Conservation (phyloP, 2,113 vertebrate species). For the Tursiops truncatus region DNA sequence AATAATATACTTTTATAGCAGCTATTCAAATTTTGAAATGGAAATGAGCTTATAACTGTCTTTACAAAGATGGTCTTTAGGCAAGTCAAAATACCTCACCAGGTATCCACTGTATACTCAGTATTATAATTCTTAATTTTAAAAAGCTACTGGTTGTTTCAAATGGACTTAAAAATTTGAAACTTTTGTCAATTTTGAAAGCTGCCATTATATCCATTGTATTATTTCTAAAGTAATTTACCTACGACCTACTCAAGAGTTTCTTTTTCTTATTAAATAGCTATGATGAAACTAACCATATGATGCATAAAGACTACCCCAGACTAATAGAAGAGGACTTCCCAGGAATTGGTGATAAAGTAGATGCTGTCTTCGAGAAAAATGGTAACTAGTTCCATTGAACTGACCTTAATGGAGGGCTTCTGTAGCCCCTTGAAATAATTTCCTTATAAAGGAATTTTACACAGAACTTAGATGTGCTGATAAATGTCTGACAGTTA, state of each 20-base stretch:
- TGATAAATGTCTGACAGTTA: not conserved
- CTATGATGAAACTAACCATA: constrained; percentile 87
- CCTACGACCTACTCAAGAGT: not conserved
- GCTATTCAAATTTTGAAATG: not conserved
- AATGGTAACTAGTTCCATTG: constrained; percentile 84
- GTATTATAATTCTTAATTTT: not conserved
- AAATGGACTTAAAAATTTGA: not conserved
- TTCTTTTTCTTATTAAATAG: constrained; percentile 80
- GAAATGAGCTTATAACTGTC: not conserved
- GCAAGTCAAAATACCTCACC: not conserved
- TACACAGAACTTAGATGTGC: not conserved
- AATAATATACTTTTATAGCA: not conserved
- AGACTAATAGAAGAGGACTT: constrained; percentile 90
- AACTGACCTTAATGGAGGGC: not conserved
- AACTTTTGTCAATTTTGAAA: constrained; percentile 14
- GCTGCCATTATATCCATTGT: not conserved
- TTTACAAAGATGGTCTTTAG: not conserved
- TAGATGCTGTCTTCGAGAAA: constrained; percentile 91
- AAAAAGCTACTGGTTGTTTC: not conserved
- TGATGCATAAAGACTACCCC: constrained; percentile 91
- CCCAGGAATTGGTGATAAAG: constrained; percentile 91
- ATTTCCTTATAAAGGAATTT: not conserved
- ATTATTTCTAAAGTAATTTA: not conserved
- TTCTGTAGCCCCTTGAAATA: not conserved
- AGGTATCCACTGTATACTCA: not conserved